phyloP scores from a whole-genome alignment of 1,140 invertebrate species.

The Caerostris extrusa region DNA sequence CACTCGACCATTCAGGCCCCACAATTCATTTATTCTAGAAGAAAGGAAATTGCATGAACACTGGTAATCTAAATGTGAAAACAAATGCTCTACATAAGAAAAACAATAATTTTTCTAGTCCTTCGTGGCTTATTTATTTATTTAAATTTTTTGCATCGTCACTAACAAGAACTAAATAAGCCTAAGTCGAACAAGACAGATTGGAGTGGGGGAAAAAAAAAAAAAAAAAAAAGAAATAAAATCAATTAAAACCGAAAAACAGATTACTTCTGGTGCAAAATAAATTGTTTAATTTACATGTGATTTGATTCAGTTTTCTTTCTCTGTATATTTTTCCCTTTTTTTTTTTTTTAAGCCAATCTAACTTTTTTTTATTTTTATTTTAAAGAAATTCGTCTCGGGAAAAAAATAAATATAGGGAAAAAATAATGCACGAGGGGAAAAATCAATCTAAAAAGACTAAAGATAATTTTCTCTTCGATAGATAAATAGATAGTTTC shows the following conservation, averaged over 20 bases:
- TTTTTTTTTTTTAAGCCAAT: not conserved
- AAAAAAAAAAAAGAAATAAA: not conserved
- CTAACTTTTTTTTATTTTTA: not conserved
- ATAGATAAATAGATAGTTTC: conserved; percentile 63
- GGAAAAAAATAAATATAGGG: not conserved
- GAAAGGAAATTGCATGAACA: too few species aligned
- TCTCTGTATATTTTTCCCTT: not conserved
- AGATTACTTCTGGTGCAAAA: not conserved
- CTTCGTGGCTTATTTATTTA: too few species aligned
- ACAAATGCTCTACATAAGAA: too few species aligned
- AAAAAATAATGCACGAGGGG: not conserved
- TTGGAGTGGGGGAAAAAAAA: too few species aligned
- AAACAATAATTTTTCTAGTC: too few species aligned
- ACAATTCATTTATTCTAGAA: too few species aligned
- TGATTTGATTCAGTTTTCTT: not conserved
- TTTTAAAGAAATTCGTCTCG: not conserved
- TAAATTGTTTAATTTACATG: conserved; percentile 29
- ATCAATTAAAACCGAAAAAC: not conserved
- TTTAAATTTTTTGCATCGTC: too few species aligned
- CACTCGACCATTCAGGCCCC: too few species aligned
- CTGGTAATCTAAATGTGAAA: too few species aligned
- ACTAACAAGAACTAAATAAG: not conserved
- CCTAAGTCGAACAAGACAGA: not conserved
- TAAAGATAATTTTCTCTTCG: conserved; percentile 55
- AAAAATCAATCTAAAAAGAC: conserved; percentile 54